phyloP scores from a whole-genome alignment of 2,113 vertebrate genomes.

The Azemiops feae region DNA sequence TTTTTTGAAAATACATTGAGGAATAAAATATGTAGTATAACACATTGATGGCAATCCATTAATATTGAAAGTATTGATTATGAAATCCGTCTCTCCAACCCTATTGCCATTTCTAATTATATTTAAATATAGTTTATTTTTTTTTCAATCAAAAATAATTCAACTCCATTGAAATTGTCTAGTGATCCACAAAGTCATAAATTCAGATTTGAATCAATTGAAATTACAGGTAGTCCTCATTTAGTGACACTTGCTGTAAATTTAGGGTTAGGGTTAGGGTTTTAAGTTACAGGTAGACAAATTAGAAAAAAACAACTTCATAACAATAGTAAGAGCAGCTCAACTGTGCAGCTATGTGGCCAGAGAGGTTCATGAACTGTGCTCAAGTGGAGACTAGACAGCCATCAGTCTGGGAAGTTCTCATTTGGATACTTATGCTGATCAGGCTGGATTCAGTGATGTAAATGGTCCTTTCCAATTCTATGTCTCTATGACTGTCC shows the following conservation, averaged over 20 bases:
- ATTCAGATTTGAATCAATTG: not conserved
- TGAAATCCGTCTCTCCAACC: not conserved
- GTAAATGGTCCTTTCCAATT: not conserved
- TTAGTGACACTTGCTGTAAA: not conserved
- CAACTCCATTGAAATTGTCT: not conserved
- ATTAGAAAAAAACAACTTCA: not conserved
- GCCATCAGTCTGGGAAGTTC: not conserved
- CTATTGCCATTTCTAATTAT: not conserved
- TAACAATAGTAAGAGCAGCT: not conserved
- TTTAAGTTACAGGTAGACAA: not conserved
- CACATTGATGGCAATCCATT: not conserved
- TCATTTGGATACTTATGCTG: not conserved
- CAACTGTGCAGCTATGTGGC: not conserved
- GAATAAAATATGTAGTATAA: not conserved
- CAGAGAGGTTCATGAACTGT: not conserved
- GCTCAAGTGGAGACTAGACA: not conserved
- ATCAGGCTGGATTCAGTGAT: not conserved
- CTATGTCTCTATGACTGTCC: not conserved
- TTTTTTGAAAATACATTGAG: not conserved
- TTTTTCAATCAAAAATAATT: not conserved
- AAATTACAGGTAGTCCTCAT: not conserved
- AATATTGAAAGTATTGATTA: not conserved
- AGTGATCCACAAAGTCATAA: not conserved
- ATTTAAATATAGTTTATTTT: not conserved
- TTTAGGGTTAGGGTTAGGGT: not conserved